phyloP scores from a whole-genome alignment of 1,140 invertebrate species.

The Temnothorax longispinosus region DNA sequence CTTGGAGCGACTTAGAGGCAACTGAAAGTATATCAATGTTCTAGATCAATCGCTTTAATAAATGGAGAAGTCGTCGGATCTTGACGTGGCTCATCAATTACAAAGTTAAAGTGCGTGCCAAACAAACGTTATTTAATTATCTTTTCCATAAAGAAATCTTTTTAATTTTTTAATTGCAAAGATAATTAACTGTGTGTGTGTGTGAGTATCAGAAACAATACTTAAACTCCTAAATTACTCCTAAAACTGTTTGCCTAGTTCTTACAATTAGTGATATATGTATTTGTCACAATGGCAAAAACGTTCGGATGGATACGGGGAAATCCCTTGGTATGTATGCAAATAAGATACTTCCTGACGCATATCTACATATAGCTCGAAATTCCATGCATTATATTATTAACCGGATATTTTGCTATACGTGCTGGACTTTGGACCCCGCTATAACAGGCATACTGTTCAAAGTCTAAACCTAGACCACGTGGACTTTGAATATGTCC shows the following conservation, averaged over 20 bases:
- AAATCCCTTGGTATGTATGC: background rate
- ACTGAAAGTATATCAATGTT: background rate
- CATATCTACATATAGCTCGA: background rate
- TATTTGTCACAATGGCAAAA: background rate
- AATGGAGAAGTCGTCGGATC: background rate
- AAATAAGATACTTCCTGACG: constrained; percentile 5
- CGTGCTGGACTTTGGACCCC: background rate
- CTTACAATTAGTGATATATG: background rate
- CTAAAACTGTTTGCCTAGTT: background rate
- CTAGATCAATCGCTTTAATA: background rate
- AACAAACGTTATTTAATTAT: background rate
- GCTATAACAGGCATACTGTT: background rate
- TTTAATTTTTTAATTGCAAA: background rate
- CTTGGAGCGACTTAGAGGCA: background rate
- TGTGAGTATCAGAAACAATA: background rate
- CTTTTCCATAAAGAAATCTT: background rate
- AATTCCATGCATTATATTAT: background rate
- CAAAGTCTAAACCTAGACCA: background rate
- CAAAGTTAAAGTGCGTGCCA: background rate
- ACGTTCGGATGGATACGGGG: background rate
- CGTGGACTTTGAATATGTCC: background rate
- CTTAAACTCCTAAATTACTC: background rate
- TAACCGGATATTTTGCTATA: background rate
- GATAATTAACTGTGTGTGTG: background rate
- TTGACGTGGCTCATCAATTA: background rate